Evolutionary conservation across 2,797 vertebrate species (phyloP).

Genomic region (Muraenolepis orangiensis): DNA sequence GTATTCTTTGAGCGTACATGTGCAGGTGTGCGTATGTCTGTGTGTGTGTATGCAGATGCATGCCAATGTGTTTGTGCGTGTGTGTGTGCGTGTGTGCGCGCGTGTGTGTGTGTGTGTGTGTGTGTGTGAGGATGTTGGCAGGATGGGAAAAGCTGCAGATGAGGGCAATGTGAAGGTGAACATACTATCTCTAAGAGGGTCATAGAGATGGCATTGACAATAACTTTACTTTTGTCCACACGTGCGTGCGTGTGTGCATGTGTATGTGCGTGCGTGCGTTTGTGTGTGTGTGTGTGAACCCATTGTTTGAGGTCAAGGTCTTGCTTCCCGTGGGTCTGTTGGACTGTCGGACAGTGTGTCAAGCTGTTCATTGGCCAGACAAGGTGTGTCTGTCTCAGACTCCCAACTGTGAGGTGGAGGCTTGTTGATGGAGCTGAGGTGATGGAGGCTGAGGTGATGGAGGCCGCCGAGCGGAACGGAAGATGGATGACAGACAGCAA

Average conservation of each 20-base stretch:
- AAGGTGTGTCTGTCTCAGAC: neutral
- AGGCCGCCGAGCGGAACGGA: no score
- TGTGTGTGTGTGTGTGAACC: neutral
- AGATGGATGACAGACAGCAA: no score
- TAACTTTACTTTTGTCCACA: no score
- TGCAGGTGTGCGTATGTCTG: neutral
- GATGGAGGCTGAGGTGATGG: no score
- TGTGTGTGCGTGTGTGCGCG: conserved; percentile 33
- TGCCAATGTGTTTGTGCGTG: conserved; percentile 36
- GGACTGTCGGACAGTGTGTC: neutral
- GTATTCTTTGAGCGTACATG: no score
- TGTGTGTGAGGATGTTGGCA: conserved; percentile 24
- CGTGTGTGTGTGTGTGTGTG: conserved; percentile 34
- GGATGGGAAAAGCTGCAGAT: conserved; percentile 18
- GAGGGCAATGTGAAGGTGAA: conserved; percentile 35
- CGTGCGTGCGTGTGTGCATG: neutral
- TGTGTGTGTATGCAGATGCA: conserved; percentile 6
- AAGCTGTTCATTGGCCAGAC: neutral
- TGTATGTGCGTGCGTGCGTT: neutral
- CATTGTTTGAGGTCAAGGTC: neutral
- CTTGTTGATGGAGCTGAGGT: neutral
- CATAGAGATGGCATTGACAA: conserved; percentile 11
- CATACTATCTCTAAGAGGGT: conserved; percentile 34
- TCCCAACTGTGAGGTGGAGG: neutral
- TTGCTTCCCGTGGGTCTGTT: neutral